A percentile compares a stretch with the other conserved stretches of the same genome.
These are phyloP conservation scores for Bilobella aurantiaca DNA, from an alignment of 1,140 invertebrate genomes.

Conservation along the genomic window DNA sequence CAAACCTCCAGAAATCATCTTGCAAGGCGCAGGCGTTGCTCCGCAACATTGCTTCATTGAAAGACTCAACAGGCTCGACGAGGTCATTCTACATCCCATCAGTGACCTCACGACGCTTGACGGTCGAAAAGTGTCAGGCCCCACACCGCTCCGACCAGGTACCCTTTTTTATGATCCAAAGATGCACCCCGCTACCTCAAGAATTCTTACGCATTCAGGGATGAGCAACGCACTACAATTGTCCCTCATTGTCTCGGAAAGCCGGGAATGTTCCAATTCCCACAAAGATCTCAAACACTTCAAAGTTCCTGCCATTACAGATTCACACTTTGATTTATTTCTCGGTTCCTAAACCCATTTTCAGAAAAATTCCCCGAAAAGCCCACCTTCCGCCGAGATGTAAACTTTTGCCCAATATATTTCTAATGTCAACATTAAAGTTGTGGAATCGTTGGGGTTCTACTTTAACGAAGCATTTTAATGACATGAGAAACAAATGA, in stretches of 20 bases:
- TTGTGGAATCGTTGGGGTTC: neutral
- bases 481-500: constrained; percentile 8
- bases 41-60: constrained; percentile 35
- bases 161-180: constrained; percentile 2
- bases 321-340: no score
- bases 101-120: constrained; percentile 30
- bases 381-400: no score
- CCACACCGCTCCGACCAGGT: constrained; percentile 28
- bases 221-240: no score
- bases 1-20: constrained; percentile 32
- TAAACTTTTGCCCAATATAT: neutral
- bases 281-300: no score
- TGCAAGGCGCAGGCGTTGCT: constrained; percentile 24
- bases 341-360: no score
- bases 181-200: neutral
- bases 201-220: no score
- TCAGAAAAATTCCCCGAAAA: no score
- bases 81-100: constrained; percentile 32
- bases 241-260: no score
- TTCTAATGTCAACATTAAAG: neutral
- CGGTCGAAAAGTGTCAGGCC: constrained; percentile 14
- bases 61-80: constrained; percentile 7
- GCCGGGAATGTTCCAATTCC: no score
- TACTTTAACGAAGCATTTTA: neutral
- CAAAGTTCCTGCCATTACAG: no score